Evolutionary conservation across 2,113 vertebrate species (phyloP).

Genomic region (Psilopsiagon aurifrons): DNA sequence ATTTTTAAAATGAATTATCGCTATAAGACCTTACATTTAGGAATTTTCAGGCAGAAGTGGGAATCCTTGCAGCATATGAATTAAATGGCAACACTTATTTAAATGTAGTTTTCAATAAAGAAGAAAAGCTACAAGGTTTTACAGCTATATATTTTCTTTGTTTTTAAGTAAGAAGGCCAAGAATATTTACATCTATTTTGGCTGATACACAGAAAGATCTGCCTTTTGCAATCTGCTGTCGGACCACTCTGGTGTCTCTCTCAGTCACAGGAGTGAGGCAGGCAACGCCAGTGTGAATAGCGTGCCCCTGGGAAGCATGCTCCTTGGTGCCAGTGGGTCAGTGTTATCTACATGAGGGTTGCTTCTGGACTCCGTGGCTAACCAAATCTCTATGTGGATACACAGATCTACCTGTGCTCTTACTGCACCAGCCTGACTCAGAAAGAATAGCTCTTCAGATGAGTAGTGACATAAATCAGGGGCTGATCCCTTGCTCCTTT

Average conservation of each 20-base stretch:
- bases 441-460: not conserved
- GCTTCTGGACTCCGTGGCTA: not conserved
- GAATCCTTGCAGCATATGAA: slow-evolving; percentile 23
- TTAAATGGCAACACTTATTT: slow-evolving; percentile 3
- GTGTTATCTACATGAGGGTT: not conserved
- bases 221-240: not conserved
- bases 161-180: not conserved
- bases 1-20: not conserved
- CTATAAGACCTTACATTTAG: not conserved
- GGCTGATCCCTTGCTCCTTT: not conserved
- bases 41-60: not conserved
- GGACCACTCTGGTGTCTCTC: not conserved
- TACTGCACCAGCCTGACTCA: not conserved
- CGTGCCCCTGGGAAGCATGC: fast-evolving
- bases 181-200: not conserved
- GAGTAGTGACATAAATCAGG: not conserved
- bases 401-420: not conserved
- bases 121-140: not conserved
- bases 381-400: not conserved
- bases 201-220: not conserved
- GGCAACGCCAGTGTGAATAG: not conserved
- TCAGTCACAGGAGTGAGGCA: not conserved
- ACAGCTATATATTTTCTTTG: not conserved
- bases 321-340: not conserved
- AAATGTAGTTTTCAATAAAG: not conserved